phyloP scores from a whole-genome alignment of 2,888 invertebrate species.

The Volucella bombylans region DNA sequence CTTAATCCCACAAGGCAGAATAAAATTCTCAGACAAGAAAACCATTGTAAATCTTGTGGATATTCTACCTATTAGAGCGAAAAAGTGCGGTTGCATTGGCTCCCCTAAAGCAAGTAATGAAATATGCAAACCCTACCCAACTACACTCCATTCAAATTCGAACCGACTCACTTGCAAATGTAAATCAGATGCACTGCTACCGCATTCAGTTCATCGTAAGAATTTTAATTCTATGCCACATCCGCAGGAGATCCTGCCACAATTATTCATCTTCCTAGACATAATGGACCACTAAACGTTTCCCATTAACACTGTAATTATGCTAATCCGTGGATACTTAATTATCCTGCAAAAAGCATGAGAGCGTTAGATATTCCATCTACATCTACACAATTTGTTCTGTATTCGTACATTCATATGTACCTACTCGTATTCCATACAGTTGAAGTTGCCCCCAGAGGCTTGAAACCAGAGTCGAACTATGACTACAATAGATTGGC shows the following conservation, averaged over 20 bases:
- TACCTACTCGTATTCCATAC: conserved; percentile 34
- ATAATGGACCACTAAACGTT: conserved; percentile 73
- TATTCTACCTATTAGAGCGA: too few relatives aligned
- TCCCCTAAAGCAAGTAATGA: too few relatives aligned
- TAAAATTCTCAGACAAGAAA: too few relatives aligned
- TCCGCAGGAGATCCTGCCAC: conserved; percentile 55
- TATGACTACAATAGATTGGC: conserved; percentile 47
- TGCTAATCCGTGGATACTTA: conserved; percentile 67
- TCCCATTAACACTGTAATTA: conserved; percentile 72
- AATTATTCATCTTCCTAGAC: conserved; percentile 68
- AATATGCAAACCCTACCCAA: too few relatives aligned
- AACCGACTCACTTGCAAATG: too few relatives aligned
- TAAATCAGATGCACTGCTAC: too few relatives aligned
- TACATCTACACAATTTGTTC: too few relatives aligned
- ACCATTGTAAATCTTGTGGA: too few relatives aligned
- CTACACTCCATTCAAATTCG: too few relatives aligned
- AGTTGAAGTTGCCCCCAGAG: conserved; percentile 15
- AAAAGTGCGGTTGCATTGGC: too few relatives aligned
- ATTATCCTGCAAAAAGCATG: conserved; percentile 68
- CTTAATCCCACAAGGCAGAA: too few relatives aligned
- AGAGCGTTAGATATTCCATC: neutral
- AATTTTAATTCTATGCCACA: conserved; percentile 57
- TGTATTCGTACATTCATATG: conserved; percentile 44
- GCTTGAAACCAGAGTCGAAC: conserved; percentile 35
- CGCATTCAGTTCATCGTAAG: neutral